A percentile compares a stretch with the other conserved stretches of the same genome.
Conservation (phyloP, 1,140 invertebrate genomes). For the Bombyx mandarina region DNA sequence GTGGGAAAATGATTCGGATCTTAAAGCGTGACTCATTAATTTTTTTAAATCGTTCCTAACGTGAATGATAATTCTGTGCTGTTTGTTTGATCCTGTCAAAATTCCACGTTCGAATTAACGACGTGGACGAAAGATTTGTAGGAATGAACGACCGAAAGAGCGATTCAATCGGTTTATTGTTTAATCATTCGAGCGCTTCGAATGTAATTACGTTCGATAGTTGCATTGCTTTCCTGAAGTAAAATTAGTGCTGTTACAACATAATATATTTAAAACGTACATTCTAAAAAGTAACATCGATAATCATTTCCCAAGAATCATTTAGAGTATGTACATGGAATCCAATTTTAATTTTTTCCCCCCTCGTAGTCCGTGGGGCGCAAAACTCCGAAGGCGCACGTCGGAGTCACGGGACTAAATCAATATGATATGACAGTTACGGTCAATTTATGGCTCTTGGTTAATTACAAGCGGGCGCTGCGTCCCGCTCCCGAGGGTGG, state of each 20-base stretch:
- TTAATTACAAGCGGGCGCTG: constrained; percentile 57
- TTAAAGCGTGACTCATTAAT: constrained; percentile 6
- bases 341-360: constrained; percentile 1
- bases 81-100: constrained; percentile 11
- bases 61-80: constrained; percentile 7
- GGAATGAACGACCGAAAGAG: constrained; percentile 5
- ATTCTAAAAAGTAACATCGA: too few relatives aligned
- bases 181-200: neutral
- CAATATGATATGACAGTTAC: constrained; percentile 68
- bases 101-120: constrained; percentile 7
- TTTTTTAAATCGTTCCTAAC: constrained; percentile 6
- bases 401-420: constrained; percentile 51
- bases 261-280: too few relatives aligned
- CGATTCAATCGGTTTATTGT: constrained; percentile 1
- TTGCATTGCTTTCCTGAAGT: too few relatives aligned
- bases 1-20: constrained; percentile 16
- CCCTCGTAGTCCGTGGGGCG: constrained; percentile 13
- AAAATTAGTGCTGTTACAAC: too few relatives aligned
- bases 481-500: constrained; percentile 9
- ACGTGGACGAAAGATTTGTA: constrained; percentile 8
- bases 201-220: too few relatives aligned
- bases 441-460: constrained; percentile 65
- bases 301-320: too few relatives aligned
- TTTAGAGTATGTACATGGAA: too few relatives aligned
- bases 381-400: constrained; percentile 28